Base-by-base conservation (phyloP, 1,140 invertebrate species). In the Drosophila nasuta region DNA sequence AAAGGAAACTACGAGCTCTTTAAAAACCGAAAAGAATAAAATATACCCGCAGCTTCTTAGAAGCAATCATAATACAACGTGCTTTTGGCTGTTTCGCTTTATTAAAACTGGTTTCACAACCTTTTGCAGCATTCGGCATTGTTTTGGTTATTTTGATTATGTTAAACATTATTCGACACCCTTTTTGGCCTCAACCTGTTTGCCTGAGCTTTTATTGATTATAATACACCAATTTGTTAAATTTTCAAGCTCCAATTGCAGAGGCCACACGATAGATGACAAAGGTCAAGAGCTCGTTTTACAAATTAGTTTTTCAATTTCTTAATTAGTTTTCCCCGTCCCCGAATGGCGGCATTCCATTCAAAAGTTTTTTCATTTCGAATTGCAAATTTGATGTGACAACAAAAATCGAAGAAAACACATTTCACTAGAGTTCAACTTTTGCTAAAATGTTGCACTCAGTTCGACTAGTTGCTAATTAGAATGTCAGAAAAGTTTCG, bases 161-260 rank as follows among this genome's bases (percentile, higher is more conserved):
- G 64, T 30, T 76, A 67, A 76, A 48, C 49, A 58, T 13, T 48
- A 64, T n/a, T 79, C 56, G 80, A 72, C 63, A 81, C 72, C 67
- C 52, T 80, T 58, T 25, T 60, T 57, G n/a, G 20, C 5, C 1
- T 1, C 13, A 28, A 81, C 70, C 79, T 60, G 73, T 79, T 81
- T 76, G 28, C 46, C 3, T 0, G 68, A 46, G 33, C 48, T 71
- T 63, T 75, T 45, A 17, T 30, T 7, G 13, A 17, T 48, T 48
- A 25, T 43, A 13, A 38, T 63, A 45, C 52, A 46, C 35, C 43
- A 70, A 63, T 70, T 52, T 30, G 48, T 35, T 41, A 8, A 69
- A 17, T 52, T 25, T 62, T 62, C 15, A 54, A n/a, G 49, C 17
- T 45, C 41, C 30, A 52, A 20, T 11, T 51, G 10, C 48, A 35